phyloP scores from a whole-genome alignment of 1,140 invertebrate species.

The Orchesella cincta region DNA sequence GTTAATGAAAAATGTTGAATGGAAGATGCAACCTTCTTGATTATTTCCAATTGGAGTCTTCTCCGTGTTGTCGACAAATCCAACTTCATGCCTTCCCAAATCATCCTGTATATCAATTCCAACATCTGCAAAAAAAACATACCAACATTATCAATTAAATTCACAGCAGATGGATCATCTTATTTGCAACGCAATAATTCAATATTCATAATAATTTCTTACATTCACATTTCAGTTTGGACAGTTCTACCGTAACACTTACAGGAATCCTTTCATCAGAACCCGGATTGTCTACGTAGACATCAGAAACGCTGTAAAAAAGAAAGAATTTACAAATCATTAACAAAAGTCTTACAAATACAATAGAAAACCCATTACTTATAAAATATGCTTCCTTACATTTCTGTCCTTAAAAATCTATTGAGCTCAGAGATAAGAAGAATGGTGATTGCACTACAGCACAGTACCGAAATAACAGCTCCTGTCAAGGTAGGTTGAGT shows the following conservation, averaged over 20 bases:
- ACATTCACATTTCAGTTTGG: constrained; percentile 62
- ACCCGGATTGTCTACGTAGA: constrained; percentile 64
- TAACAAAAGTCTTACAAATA: neutral
- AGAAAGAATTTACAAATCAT: constrained; percentile 15
- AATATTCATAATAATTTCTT: constrained; percentile 49
- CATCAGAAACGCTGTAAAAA: constrained; percentile 60
- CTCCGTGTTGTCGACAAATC: constrained; percentile 64
- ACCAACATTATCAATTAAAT: constrained; percentile 28
- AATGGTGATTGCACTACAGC: constrained; percentile 61
- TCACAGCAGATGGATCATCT: neutral
- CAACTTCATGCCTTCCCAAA: constrained; percentile 67
- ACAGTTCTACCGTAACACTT: constrained; percentile 61
- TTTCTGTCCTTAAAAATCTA: constrained; percentile 61
- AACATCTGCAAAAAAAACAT: constrained; percentile 56
- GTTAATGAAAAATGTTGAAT: constrained; percentile 64
- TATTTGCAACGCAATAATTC: neutral
- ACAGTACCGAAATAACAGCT: constrained; percentile 64
- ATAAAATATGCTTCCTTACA: constrained; percentile 58
- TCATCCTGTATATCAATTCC: constrained; percentile 69
- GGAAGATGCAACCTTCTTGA: constrained; percentile 62
- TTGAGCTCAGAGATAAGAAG: constrained; percentile 63
- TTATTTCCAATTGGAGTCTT: constrained; percentile 58
- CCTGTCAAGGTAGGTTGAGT: constrained; percentile 66
- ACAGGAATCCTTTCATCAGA: constrained; percentile 60
- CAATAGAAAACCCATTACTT: too few relatives aligned